Base-by-base conservation (phyloP, 2,113 vertebrate species). In the Salvator merianae region DNA sequence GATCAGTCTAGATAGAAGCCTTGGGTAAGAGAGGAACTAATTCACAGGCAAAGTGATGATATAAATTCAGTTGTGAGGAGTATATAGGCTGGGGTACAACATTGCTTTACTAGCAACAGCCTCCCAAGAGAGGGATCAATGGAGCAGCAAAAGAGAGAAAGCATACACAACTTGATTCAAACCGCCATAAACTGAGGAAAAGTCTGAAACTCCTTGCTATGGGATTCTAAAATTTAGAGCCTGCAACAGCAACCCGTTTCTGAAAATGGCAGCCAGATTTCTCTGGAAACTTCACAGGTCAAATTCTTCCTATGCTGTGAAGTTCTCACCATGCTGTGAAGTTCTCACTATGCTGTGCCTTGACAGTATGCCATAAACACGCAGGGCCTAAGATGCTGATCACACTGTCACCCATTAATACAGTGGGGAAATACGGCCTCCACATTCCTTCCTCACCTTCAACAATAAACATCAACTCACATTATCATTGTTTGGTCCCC, bases 401-500 rank as follows among this genome's bases (percentile, higher is more conserved):
- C 55, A 59, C 16, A 4, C 55, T 20, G 9, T 20, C 16, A 20
- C 55, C 55, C 55, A 59, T 22, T 59, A 16, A 59, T 18, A 7
- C 55, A 59, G 18, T 59, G 55, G 18, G 4, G 20, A 59, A 59
- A 59, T 47, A 20, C 20, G 18, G 55, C 55, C 55, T 59, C 20
- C 55, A 59, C 55, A 59, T 5, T 59, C 4, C 28, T 20, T n/a
- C 24, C 14, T 59, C 55, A 16, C 55, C 55, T 59, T 59, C 55
- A 59, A 20, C 55, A 59, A 18, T 13, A 26, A 6, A 10, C 5
- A 87, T 83, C 55, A 5, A 95, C 96, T 97, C 92, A 99, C 98
- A 0, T 99, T 98, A 88, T 99, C 99, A 0, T 99, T 98, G 32
- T 95, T 88, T 0, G 95, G 86, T 71, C 97, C 98, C 6, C 97